Base-by-base conservation (phyloP, 2,888 invertebrate genomes). In the Nomada fabriciana region DNA sequence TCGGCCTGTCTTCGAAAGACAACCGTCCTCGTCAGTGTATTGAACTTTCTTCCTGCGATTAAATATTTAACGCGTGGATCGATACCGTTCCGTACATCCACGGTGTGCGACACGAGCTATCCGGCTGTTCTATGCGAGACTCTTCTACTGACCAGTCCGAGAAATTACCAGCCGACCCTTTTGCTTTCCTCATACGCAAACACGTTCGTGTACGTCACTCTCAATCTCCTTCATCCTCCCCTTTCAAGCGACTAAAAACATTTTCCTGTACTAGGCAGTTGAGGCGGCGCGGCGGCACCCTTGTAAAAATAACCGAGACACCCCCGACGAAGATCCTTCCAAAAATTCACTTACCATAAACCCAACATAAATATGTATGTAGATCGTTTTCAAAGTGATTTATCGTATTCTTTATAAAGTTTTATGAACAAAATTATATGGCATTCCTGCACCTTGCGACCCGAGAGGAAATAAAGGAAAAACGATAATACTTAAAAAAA, bases 1-100 rank as follows among this genome's bases (percentile, higher is more conserved):
- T 70, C 79, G 72, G 63, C 69, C 85, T 82, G 87, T 87, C 88
- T 89, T 89, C 87, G 85, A 85, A 87, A 88, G 89, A 88, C 88
- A 89, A 85, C 83, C 89, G 78, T 80, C 81, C 80, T 67, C 77
- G 77, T 77, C 71, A 82, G 89, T 89, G 89, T 92, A 92, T 92
- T 91, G 92, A 92, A 92, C 92, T 91, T 91, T 88, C 90, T 90
- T 89, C 85, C 89, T 85, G 80, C 87, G 90, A 91, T 90, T 92
- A 89, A 92, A 92, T 92, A 92, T 92, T 89, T 89, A 90, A 90
- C 88, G 85, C 72, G 7, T 76, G 83, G 91, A 91, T 92, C 91
- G 90, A 92, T 92, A 90, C 80, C 73, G 76, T 86, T 88, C 82
- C 79, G 75, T 83, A 82, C 64, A 76, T 82, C 76, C 70, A 63